phyloP scores from a whole-genome alignment of 2,888 invertebrate genomes.

The Capitulum mitella region DNA sequence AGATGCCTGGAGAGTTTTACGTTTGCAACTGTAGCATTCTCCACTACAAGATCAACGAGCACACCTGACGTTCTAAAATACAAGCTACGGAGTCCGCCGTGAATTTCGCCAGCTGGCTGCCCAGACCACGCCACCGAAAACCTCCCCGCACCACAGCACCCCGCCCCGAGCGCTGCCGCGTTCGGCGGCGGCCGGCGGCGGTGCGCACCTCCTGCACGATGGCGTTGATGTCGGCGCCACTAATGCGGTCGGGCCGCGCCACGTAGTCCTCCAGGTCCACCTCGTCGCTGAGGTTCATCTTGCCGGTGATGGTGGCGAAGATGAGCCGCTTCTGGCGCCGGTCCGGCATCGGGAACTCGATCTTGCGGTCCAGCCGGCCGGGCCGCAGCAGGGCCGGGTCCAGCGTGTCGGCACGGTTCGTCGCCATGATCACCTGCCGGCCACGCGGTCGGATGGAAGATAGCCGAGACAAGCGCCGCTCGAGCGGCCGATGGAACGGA shows the following conservation, averaged over 20 bases:
- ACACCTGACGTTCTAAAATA: slow-evolving; percentile 7
- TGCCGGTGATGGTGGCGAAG: slow-evolving; percentile 93
- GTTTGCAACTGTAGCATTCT: too few relatives aligned
- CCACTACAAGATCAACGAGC: slow-evolving; percentile 43
- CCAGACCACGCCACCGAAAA: too few relatives aligned
- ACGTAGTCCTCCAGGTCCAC: slow-evolving; percentile 99
- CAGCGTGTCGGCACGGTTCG: slow-evolving; percentile 93
- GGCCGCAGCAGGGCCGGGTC: slow-evolving; percentile 95
- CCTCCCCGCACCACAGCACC: too few relatives aligned
- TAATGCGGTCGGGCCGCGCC: slow-evolving; percentile 95
- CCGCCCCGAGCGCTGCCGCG: not conserved
- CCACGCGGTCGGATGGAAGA: too few relatives aligned
- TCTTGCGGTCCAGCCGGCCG: slow-evolving; percentile 94
- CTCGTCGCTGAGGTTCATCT: slow-evolving; percentile 96
- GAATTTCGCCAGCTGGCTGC: too few relatives aligned
- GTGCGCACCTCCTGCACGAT: slow-evolving; percentile 79
- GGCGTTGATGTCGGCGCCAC: slow-evolving; percentile 98
- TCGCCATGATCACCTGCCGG: slow-evolving; percentile 88
- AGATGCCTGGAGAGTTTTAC: too few relatives aligned
- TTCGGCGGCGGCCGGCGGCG: not conserved
- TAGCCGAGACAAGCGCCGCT: too few relatives aligned
- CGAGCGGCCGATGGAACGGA: too few relatives aligned
- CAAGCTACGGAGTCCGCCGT: too few relatives aligned
- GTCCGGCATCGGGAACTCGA: slow-evolving; percentile 97
- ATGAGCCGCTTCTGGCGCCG: slow-evolving; percentile 83